These are phyloP conservation scores for Lepidocyrtoides sp. DNA, from an alignment of 2,888 invertebrate species.

Conservation along the genomic window DNA sequence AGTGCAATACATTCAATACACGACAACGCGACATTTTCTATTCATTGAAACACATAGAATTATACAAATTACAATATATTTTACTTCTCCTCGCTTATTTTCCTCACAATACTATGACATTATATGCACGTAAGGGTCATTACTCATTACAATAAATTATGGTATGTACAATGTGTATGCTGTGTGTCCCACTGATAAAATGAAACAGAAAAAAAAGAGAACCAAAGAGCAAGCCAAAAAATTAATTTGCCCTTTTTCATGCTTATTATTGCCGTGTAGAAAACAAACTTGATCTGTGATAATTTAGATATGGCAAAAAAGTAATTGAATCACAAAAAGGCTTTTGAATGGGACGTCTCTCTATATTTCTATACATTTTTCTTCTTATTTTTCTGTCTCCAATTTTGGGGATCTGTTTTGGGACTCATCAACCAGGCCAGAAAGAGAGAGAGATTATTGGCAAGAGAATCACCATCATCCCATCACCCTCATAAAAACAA, in stretches of 20 bases:
- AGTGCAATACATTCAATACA: neutral
- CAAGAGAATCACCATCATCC: slow-evolving; percentile 26
- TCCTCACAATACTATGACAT: neutral
- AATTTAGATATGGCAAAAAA: slow-evolving; percentile 12
- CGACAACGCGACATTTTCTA: slow-evolving; percentile 30
- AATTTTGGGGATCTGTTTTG: slow-evolving; percentile 60
- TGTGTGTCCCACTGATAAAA: neutral
- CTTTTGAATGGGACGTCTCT: slow-evolving; percentile 35
- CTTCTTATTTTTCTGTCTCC: neutral
- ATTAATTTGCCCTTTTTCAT: slow-evolving; percentile 28
- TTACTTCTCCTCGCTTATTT: neutral
- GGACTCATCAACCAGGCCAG: slow-evolving; percentile 9
- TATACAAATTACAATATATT: slow-evolving; percentile 16
- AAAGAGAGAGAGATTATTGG: slow-evolving; percentile 33
- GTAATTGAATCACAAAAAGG: slow-evolving; percentile 70
- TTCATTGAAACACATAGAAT: slow-evolving; percentile 19
- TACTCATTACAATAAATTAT: slow-evolving; percentile 28
- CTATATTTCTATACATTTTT: neutral
- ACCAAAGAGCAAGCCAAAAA: neutral
- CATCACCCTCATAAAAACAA: slow-evolving; percentile 31
- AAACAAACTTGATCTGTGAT: slow-evolving; percentile 27
- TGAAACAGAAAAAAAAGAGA: neutral
- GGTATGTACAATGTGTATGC: too few relatives aligned
- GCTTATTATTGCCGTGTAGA: neutral
- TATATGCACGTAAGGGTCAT: slow-evolving; percentile 20